phyloP scores from a whole-genome alignment of 2,888 invertebrate genomes.

The Drosophila kanekoi region DNA sequence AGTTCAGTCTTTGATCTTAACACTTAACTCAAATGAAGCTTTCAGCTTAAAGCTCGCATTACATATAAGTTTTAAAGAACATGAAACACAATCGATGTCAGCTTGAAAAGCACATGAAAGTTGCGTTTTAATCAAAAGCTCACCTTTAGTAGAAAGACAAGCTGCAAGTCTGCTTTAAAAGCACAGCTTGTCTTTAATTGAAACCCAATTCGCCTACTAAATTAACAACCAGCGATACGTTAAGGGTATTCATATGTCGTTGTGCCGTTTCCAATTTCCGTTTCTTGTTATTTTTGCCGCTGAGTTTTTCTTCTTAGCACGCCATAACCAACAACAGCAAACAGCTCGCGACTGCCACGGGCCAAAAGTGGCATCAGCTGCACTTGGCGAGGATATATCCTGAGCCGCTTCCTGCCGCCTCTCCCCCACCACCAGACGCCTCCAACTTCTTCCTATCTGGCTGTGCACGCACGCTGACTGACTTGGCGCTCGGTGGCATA shows the following conservation, averaged over 20 bases:
- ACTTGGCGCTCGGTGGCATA: constrained; percentile 64
- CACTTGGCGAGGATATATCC: constrained; percentile 74
- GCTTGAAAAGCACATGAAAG: neutral
- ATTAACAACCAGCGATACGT: neutral
- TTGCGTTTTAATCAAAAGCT: neutral
- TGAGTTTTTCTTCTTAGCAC: constrained; percentile 49
- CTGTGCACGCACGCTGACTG: constrained; percentile 64
- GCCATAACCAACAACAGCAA: constrained; percentile 64
- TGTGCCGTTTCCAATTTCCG: neutral
- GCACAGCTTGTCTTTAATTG: neutral
- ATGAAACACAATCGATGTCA: too few relatives aligned
- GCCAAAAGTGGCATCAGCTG: constrained; percentile 77
- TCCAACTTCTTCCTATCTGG: constrained; percentile 22
- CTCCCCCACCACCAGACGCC: neutral
- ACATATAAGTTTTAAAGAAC: too few relatives aligned
- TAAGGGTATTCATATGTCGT: constrained; percentile 33
- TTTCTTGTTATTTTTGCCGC: constrained; percentile 41
- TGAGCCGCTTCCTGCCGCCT: constrained; percentile 45
- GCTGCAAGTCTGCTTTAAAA: too few relatives aligned
- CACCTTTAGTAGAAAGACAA: too few relatives aligned
- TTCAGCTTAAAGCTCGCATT: too few relatives aligned
- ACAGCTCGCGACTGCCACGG: constrained; percentile 71
- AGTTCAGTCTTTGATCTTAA: too few relatives aligned
- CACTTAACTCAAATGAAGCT: too few relatives aligned
- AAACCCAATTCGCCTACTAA: neutral